These are phyloP conservation scores for Hippocampus barbouri DNA, from an alignment of 2,113 vertebrate genomes.

Conservation along the genomic window DNA sequence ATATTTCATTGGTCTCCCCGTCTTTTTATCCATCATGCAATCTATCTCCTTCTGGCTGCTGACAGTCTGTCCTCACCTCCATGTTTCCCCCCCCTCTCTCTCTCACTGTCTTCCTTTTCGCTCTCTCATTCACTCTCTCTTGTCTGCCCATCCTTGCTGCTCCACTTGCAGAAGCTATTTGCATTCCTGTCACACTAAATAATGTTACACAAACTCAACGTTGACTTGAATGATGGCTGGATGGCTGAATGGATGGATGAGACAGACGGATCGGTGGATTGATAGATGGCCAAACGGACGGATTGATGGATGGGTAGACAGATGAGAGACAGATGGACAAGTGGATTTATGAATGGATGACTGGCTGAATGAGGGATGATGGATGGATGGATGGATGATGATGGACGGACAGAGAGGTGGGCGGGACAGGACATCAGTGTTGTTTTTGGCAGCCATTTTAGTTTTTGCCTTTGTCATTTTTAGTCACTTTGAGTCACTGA, in stretches of 20 bases:
- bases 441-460: too few relatives aligned
- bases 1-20: constrained; percentile 64
- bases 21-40: constrained; percentile 47
- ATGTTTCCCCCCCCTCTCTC: constrained; percentile 2
- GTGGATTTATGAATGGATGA: background rate
- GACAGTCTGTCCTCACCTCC: constrained; percentile 25
- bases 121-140: constrained; percentile 1
- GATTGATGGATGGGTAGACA: background rate
- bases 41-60: constrained; percentile 33
- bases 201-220: background rate
- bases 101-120: background rate
- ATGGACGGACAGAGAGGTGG: too few relatives aligned
- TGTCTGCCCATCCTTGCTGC: constrained; percentile 28
- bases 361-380: too few relatives aligned
- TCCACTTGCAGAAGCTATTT: background rate
- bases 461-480: too few relatives aligned
- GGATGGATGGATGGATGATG: background rate
- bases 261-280: background rate
- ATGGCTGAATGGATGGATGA: background rate
- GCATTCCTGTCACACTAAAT: background rate
- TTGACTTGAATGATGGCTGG: background rate
- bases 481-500: too few relatives aligned
- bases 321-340: background rate
- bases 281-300: background rate
- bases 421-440: too few relatives aligned